These are phyloP conservation scores for Tretioscincus oriximinensis DNA, from an alignment of 2,113 vertebrate species.

Conservation along the genomic window DNA sequence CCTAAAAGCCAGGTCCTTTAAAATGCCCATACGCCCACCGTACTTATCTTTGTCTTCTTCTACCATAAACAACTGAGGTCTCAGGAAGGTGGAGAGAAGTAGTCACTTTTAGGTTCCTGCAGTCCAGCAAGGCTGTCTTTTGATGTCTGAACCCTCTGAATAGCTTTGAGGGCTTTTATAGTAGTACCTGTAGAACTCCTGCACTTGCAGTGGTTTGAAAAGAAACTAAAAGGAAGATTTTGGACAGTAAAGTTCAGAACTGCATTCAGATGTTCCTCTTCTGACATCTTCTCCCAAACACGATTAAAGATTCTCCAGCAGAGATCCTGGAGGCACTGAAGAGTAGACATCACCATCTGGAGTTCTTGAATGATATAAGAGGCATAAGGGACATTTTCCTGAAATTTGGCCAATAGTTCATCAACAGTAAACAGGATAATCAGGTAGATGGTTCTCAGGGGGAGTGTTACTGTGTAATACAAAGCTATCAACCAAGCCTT, in stretches of 20 bases:
- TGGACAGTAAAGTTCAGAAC: neutral
- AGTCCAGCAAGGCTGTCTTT: neutral
- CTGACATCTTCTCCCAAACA: neutral
- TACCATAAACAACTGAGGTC: neutral
- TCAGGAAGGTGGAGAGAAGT: neutral
- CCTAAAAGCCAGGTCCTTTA: neutral
- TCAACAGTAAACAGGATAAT: conserved; percentile 8
- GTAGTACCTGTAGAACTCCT: neutral
- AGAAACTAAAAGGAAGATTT: conserved; percentile 4
- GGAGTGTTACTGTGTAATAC: conserved; percentile 18
- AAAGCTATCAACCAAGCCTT: conserved; percentile 20
- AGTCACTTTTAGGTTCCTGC: neutral
- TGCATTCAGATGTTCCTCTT: conserved; percentile 8
- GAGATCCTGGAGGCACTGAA: conserved; percentile 22
- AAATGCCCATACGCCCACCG: neutral
- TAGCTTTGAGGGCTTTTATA: neutral
- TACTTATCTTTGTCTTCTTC: neutral
- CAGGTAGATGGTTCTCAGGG: conserved; percentile 22
- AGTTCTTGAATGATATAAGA: conserved; percentile 13
- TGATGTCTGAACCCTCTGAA: neutral
- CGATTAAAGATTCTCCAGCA: conserved; percentile 16
- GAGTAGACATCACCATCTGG: neutral
- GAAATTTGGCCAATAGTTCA: neutral
- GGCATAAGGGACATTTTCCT: neutral
- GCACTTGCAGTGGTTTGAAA: conserved; percentile 7